Evolutionary conservation across 2,113 vertebrate genomes (phyloP), one percentile per base, ranked within the genome.

Genomic region (Progne subis): DNA sequence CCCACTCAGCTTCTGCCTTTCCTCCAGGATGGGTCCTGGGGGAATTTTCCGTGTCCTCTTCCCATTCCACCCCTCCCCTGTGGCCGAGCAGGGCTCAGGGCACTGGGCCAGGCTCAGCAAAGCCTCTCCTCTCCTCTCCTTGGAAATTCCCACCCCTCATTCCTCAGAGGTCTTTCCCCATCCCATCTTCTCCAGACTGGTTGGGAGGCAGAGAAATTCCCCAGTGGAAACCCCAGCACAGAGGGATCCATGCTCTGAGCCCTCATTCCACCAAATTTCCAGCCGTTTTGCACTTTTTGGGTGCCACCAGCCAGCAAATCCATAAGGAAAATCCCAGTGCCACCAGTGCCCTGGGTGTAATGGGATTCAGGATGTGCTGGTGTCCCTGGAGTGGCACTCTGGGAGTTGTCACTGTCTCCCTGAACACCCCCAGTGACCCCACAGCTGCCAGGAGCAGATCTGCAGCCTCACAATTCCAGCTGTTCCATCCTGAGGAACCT

Each of bases 221-320:
- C 19, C n/a, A 21, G 3, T 13, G 29, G 55, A 41, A 75, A 14
- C 3, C 17, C 15, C 0, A 0, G 26, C 29, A 20, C 0, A 0
- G 18, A 61, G 26, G 26, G 18, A 21, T 43, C 39, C 4, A 0
- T 2, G 4, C 34, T 10, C 39, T 52, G 37, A 44, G 19, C 10
- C 1, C 29, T 39, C 32, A 26, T 3, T 12, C 47, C 31, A 34
- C 5, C 28, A 2, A 5, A 78, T 41, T 74, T 55, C 69, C 43
- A 12, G 50, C 15, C 4, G 21, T n/a, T 90, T 61, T 7, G 13
- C 19, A 28, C 29, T 59, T 61, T 19, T 19, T 26, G 37, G 46
- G 37, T 43, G n/a, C 32, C 69, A 31, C 6, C 39, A 37, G 8
- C 4, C 28, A 52, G 68, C 8, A 18, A 67, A 57, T 6, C 37